Evolutionary conservation across 2,888 invertebrate genomes (phyloP), one percentile per base, ranked within the genome.

Genomic region (Miltochrista miniata): DNA sequence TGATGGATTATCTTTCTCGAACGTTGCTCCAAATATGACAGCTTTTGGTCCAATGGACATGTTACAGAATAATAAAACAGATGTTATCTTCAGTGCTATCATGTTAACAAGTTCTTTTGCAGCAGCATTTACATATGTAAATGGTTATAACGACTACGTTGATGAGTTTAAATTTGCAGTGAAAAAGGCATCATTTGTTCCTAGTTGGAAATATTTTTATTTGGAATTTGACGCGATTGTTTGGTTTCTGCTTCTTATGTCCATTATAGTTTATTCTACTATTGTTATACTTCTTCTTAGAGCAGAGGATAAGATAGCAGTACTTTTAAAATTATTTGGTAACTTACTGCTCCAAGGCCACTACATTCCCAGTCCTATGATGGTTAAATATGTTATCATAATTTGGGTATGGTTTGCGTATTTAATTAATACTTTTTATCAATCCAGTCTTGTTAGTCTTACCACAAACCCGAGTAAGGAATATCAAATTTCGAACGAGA

Each of bases 381-480:
- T 53, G 7, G 40, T 65, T 0, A 74, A 67, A 49, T 68, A 47
- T 2, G 50, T 76, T 2, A 56, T 75, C 7, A 61, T 79, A 8
- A 50, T 64, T 5, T 83, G 83, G 83, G 48, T 81, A 2, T 64
- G 71, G 65, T 82, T 79, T 31, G 71, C 76, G 2, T 80, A 70
- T 48, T 51, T 84, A 0, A 64, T 83, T 1, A 77, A 74, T 42
- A 51, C 69, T 0, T 72, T 66, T 47, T 85, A 85, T 42, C 72
- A 75, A 29, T 73, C 83, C 0, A 74, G 64, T 41, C 56, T 85
- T 8, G 67, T 76, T 9, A 78, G 82, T 56, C 48, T 82, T 0
- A 72, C 68, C 1, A 73, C 76, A 0, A 52, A 80, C 29, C 79
- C 81, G 0, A 51, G 53, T 1, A 48, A 54, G 7, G 66, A 71